Conservation (phyloP, 2,797 vertebrate species). For the Phaenicophaeus curvirostris region DNA sequence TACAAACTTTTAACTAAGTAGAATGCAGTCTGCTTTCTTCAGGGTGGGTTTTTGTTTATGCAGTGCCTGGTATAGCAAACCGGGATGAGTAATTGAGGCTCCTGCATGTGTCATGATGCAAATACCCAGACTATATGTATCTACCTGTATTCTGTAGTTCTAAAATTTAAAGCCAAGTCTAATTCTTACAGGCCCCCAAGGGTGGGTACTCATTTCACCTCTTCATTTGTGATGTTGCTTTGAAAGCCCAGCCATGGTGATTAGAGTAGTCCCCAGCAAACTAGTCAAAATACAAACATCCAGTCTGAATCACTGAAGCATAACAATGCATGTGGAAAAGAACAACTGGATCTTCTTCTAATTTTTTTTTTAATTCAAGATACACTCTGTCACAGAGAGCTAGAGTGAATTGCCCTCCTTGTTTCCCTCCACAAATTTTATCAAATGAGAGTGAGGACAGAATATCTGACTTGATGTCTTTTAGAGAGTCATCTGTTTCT, state of each 20-base stretch:
- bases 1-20: neutral
- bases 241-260: slow-evolving; percentile 23
- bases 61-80: neutral
- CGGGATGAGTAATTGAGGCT: neutral
- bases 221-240: neutral
- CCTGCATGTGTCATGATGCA: slow-evolving; percentile 38
- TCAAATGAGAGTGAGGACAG: neutral
- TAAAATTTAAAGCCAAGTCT: slow-evolving; percentile 17
- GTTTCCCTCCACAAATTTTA: neutral
- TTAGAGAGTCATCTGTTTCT: neutral
- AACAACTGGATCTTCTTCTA: neutral
- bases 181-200: neutral
- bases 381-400: neutral
- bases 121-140: neutral
- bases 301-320: slow-evolving; percentile 10
- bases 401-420: neutral
- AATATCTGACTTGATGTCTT: neutral
- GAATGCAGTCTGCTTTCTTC: neutral
- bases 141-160: neutral
- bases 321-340: neutral
- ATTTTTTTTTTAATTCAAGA: neutral
- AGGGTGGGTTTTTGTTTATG: slow-evolving; percentile 20
- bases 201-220: slow-evolving; percentile 1
- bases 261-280: neutral
- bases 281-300: slow-evolving; percentile 42